Conservation (phyloP, 1,140 invertebrate species). For the Magallana angulata region DNA sequence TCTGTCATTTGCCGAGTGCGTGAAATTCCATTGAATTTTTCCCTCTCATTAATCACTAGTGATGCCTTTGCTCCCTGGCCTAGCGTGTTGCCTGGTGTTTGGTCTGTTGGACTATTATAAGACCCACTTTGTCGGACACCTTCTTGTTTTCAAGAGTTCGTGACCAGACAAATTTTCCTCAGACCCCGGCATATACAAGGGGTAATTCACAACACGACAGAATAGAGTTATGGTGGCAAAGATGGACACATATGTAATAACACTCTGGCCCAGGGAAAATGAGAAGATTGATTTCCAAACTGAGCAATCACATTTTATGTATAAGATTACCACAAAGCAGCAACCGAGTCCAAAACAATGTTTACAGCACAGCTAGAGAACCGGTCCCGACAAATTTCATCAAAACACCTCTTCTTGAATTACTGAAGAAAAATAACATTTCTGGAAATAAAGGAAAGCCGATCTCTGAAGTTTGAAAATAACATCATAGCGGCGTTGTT, state of each 20-base stretch:
- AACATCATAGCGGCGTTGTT: too few relatives aligned
- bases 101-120: background rate
- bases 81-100: background rate
- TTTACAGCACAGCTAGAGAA: too few relatives aligned
- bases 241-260: background rate
- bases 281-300: background rate
- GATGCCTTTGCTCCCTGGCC: background rate
- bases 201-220: constrained; percentile 22
- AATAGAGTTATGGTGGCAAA: background rate
- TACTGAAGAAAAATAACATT: too few relatives aligned
- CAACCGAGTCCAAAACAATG: too few relatives aligned
- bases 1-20: background rate
- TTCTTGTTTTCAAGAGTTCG: constrained; percentile 12
- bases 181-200: background rate
- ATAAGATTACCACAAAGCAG: background rate
- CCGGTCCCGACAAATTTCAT: too few relatives aligned
- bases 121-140: background rate
- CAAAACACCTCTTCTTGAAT: too few relatives aligned
- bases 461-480: too few relatives aligned
- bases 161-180: constrained; percentile 31
- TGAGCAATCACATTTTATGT: background rate
- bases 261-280: background rate
- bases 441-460: too few relatives aligned
- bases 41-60: background rate
- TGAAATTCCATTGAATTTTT: constrained; percentile 34